Evolutionary conservation across 1,140 invertebrate genomes (phyloP).

Genomic region (Bombus vancouverensis): DNA sequence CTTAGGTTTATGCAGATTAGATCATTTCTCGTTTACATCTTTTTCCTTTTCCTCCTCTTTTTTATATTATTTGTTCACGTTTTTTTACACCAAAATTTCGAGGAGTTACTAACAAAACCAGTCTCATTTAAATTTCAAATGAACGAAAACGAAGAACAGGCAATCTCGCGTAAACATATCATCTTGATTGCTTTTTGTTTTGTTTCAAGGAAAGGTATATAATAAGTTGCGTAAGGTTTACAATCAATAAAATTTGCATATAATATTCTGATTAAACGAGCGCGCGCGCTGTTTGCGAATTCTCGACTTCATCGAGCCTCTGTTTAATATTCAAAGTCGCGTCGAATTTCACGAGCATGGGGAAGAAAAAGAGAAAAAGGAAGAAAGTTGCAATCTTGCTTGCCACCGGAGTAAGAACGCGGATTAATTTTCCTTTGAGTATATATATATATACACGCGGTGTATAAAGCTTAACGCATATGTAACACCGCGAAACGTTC

Average conservation of each 20-base stretch:
- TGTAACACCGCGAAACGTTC: constrained; percentile 16
- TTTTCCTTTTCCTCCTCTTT: neutral
- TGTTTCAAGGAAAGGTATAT: too few relatives aligned
- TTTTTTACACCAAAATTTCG: neutral
- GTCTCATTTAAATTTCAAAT: constrained; percentile 4
- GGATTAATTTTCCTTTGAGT: constrained; percentile 15
- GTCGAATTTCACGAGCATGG: neutral
- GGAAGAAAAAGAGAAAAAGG: neutral
- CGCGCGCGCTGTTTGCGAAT: neutral
- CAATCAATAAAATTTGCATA: constrained; percentile 1
- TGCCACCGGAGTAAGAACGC: neutral
- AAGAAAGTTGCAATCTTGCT: neutral
- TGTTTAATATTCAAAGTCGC: neutral
- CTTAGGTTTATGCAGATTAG: constrained; percentile 14
- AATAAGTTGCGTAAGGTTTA: neutral
- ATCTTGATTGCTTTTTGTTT: neutral
- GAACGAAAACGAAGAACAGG: neutral
- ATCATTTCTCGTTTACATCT: neutral
- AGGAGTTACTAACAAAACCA: neutral
- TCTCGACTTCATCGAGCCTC: too few relatives aligned
- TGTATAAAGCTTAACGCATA: constrained; percentile 17
- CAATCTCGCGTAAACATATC: neutral
- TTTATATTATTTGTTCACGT: neutral
- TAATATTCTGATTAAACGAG: neutral
- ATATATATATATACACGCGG: neutral